Evolutionary conservation across 2,797 vertebrate species (phyloP), one percentile per base, ranked within the genome.

Genomic region (Odontamblyopus lacepedii): DNA sequence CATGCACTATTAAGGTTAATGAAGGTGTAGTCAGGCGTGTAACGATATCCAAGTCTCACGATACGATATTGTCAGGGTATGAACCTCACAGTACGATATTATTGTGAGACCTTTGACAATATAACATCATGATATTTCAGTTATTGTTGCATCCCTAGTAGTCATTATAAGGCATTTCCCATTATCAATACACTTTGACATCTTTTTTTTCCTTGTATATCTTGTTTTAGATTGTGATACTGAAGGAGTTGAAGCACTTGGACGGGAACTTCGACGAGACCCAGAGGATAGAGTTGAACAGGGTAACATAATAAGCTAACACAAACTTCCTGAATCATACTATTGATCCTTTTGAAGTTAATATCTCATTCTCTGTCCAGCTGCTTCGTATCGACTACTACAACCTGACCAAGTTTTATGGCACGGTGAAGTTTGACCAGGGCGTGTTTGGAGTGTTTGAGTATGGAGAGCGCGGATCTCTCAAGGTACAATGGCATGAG

Each of bases 351-450:
- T 6, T 50, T 51, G 26, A 51, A 27, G 44, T 3, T 55, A 2
- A 7, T 6, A 6, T 71, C 19, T 38, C 30, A 30, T 51, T 60
- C 38, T 19, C 72, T 70, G 48, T 48, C n/a, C 87, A 99, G 98
- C 92, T 99, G 69, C 87, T 96, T 55, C 95, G 94, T 80, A 95
- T 98, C n/a, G 98, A 99, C 91, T 99, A 98, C 80, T 96, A 95
- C 93, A 99, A 96, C 90, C 91, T 99, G 84, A 98, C 96, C 51
- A 99, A 99, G 92, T 99, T 99, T 91, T 99, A 99, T 0, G 98
- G 98, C 83, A 99, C 97, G 0, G 95, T 97, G 85, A 96, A 96
- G 89, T 90, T 96, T 55, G 96, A 97, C 30, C 66, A 90, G n/a
- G 94, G 90, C 26, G 96, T 96, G 88, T 97, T 96, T 30, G 96